Conservation (phyloP, 2,113 vertebrate genomes). For the Vulpes ferrilata region DNA sequence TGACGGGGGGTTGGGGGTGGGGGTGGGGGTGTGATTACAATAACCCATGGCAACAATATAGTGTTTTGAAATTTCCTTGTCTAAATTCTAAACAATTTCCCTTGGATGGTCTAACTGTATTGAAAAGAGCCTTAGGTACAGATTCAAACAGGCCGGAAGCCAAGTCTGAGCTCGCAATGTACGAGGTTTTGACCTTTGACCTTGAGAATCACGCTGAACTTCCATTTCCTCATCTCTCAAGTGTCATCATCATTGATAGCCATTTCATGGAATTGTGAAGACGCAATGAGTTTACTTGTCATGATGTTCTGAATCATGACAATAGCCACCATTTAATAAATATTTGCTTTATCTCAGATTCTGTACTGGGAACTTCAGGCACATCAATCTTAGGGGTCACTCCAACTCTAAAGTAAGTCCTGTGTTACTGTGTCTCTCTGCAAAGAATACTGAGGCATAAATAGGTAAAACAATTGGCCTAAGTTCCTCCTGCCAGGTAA, state of each 20-base stretch:
- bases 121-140: neutral
- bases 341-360: neutral
- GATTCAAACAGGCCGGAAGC: neutral
- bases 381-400: neutral
- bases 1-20: neutral
- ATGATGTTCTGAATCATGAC: neutral
- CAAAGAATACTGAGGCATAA: neutral
- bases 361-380: neutral
- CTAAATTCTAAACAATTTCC: slow-evolving; percentile 51
- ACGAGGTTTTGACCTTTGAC: neutral
- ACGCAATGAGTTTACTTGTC: neutral
- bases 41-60: neutral
- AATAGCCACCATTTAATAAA: neutral
- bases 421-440: neutral
- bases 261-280: slow-evolving; percentile 25
- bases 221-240: neutral
- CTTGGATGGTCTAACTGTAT: neutral
- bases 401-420: neutral
- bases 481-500: neutral
- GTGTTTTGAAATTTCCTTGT: neutral
- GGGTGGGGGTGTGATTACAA: neutral
- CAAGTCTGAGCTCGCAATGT: neutral
- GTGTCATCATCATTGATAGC: neutral
- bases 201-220: neutral
- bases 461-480: neutral